phyloP scores from a whole-genome alignment of 2,797 vertebrate species.

The Karalla daura region DNA sequence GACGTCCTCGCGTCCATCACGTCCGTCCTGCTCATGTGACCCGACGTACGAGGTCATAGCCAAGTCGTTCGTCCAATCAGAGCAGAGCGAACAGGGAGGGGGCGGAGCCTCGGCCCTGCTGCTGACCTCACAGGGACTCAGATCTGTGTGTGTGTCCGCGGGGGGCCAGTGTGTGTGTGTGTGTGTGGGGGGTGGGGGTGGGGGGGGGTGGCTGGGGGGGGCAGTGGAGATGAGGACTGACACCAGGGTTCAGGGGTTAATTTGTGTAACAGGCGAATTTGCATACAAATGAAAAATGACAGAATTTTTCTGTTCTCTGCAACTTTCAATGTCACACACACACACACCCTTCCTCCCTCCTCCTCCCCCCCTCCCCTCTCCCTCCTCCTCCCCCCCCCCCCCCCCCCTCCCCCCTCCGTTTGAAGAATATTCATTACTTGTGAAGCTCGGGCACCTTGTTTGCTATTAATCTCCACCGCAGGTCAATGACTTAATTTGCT shows the following conservation, averaged over 20 bases:
- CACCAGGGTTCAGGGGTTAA: slow-evolving; percentile 97
- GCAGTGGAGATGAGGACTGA: slow-evolving; percentile 95
- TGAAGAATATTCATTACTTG: slow-evolving; percentile 96
- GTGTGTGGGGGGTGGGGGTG: slow-evolving; percentile 66
- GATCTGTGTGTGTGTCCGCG: slow-evolving; percentile 61
- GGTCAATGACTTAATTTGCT: slow-evolving; percentile 97
- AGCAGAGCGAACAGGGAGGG: slow-evolving; percentile 86
- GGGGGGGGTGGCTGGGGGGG: slow-evolving; percentile 58
- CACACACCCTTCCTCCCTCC: slow-evolving; percentile 83
- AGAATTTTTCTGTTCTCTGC: slow-evolving; percentile 94
- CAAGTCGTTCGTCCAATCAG: slow-evolving; percentile 67
- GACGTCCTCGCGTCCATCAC: too few relatives aligned
- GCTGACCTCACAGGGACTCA: too few relatives aligned
- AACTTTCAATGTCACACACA: slow-evolving; percentile 99
- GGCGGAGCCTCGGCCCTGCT: slow-evolving; percentile 76
- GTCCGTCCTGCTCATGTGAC: too few relatives aligned
- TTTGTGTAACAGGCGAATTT: slow-evolving; percentile 98
- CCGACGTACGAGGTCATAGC: too few relatives aligned
- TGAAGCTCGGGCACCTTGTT: slow-evolving; percentile 97
- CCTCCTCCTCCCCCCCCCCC: slow-evolving; percentile 74
- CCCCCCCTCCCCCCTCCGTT: slow-evolving; percentile 73
- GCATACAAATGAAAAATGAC: slow-evolving; percentile 99
- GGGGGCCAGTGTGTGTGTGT: slow-evolving; percentile 80
- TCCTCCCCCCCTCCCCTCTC: slow-evolving; percentile 11
- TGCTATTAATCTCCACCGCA: slow-evolving; percentile 95